These are phyloP conservation scores for Heliconius himera DNA, from an alignment of 1,140 invertebrate species.

Conservation along the genomic window DNA sequence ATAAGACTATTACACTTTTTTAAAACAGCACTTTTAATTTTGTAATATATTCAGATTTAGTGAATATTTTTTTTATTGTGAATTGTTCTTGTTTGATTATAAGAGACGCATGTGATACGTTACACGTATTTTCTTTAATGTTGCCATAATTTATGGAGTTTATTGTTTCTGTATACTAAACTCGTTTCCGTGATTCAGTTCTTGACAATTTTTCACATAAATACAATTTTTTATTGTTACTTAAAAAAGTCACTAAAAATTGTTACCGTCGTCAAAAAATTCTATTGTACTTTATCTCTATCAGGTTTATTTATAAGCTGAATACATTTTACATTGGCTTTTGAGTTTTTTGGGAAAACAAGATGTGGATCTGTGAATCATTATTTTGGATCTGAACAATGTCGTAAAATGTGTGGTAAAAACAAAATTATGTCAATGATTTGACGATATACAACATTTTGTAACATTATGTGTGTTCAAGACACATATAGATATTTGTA, in stretches of 20 bases:
- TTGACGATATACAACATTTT: no score
- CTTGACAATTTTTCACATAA: background rate
- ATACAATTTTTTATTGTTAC: background rate
- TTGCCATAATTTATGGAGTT: background rate
- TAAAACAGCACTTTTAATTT: background rate
- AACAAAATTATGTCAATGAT: no score
- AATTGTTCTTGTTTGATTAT: conserved; percentile 11
- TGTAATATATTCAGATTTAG: background rate
- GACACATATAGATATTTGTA: no score
- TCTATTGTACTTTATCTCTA: no score
- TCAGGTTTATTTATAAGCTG: no score
- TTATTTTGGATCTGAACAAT: no score
- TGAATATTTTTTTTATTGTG: conserved; percentile 8
- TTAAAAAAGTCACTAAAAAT: background rate
- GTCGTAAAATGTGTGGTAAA: no score
- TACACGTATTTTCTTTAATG: background rate
- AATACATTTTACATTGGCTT: no score
- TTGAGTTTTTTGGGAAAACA: no score
- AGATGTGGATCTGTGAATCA: no score
- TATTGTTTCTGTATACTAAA: background rate
- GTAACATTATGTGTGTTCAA: no score
- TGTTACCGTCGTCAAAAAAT: background rate
- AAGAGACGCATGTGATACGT: background rate
- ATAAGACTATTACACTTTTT: conserved; percentile 13
- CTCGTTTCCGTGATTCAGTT: background rate